phyloP scores from a whole-genome alignment of 2,113 vertebrate species.

The Equus przewalskii region DNA sequence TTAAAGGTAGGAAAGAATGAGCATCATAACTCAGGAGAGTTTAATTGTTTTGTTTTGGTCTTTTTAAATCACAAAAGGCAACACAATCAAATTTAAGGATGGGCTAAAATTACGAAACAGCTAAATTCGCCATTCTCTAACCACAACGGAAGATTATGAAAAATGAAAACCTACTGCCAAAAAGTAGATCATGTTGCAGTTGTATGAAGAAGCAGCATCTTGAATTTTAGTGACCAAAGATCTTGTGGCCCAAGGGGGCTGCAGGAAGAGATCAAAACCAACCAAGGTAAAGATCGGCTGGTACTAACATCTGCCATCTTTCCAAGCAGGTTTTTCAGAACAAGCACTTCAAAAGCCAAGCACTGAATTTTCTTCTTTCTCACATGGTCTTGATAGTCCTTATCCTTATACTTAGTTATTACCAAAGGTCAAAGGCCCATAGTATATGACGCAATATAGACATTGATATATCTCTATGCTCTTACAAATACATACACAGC shows the following conservation, averaged over 20 bases:
- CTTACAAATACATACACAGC: not conserved
- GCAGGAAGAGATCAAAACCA: not conserved
- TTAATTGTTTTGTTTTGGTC: constrained; percentile 39
- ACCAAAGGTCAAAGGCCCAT: not conserved
- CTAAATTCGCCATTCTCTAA: constrained; percentile 26
- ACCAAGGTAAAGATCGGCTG: not conserved
- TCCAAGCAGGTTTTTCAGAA: not conserved
- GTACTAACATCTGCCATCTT: not conserved
- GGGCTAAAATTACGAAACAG: not conserved
- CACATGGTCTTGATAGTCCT: not conserved
- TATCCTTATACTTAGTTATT: not conserved
- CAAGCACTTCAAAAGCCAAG: not conserved
- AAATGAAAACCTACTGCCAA: not conserved
- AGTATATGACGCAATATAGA: not conserved
- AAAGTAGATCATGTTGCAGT: not conserved
- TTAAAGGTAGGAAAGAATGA: constrained; percentile 47
- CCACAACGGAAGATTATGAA: not conserved
- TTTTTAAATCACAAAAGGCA: constrained; percentile 58
- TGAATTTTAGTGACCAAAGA: not conserved
- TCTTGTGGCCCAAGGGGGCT: not conserved
- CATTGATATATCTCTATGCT: not conserved
- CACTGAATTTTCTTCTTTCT: not conserved
- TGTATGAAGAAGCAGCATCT: not conserved
- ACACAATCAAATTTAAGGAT: constrained; percentile 44
- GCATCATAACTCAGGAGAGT: not conserved